Base-by-base conservation (phyloP, 2,888 invertebrate genomes). In the Drosophila testacea region DNA sequence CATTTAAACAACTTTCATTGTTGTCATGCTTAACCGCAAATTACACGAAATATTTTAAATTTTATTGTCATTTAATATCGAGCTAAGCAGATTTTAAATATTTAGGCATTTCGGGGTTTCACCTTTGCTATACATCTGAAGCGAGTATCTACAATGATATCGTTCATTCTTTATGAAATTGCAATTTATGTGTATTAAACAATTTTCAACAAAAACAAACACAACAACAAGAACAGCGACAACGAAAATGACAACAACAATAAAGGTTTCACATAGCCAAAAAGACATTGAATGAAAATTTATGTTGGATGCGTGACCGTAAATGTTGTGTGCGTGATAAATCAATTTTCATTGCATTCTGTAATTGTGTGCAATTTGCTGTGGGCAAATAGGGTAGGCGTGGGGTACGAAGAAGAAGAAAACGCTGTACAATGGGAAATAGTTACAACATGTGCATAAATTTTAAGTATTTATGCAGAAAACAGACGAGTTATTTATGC, bases 261-360 rank as follows among this genome's bases (percentile, higher is more conserved):
- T 41, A 64, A 69, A 22, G 28, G 47, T 68, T 75, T 68, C 50
- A 50, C 66, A 78, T 67, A 55, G 69, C 81, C 70, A 81, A 86
- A 81, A 81, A 73, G 84, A 78, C 76, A 84, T 84, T 77, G 80
- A 84, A 85, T 87, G 84, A 77, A 84, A 85, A 85, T 85, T 87
- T 85, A 85, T 85, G 82, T 82, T 66, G 81, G 70, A 82, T 82
- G 81, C 87, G 77, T 85, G 85, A 85, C 85, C 85, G 83, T 81
- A 85, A 82, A 85, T 84, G 84, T 79, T 83, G 81, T 81, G 75
- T 83, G 84, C 73, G 85, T 87, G 87, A 85, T 85, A 85, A 85
- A 85, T 85, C 85, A 85, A 85, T 85, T 85, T 84, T 77, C 84
- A 84, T 83, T 85, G 83, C 85, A 85, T 84, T 85, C 79, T 79